phyloP scores from a whole-genome alignment of 2,888 invertebrate species.

The Limnephilus marmoratus region DNA sequence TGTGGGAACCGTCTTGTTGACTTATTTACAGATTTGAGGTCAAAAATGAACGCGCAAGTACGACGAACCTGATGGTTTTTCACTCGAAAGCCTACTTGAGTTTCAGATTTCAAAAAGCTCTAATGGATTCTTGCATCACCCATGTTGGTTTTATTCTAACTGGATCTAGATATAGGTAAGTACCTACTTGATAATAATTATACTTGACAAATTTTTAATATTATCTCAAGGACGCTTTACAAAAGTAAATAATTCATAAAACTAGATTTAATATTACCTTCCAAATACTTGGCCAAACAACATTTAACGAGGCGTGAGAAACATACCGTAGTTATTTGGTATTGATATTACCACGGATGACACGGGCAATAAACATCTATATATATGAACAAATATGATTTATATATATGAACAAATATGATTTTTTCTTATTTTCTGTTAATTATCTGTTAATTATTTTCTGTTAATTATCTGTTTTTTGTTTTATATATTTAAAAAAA shows the following conservation, averaged over 20 bases:
- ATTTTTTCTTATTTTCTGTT: too few relatives aligned
- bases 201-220: neutral
- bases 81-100: conserved; percentile 39
- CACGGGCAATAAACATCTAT: too few relatives aligned
- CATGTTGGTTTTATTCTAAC: neutral
- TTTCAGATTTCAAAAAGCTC: conserved; percentile 18
- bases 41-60: conserved; percentile 22
- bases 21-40: conserved; percentile 49
- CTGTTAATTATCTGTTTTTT: too few relatives aligned
- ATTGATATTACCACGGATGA: too few relatives aligned
- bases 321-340: neutral
- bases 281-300: neutral
- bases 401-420: too few relatives aligned
- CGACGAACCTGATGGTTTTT: conserved; percentile 32
- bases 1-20: conserved; percentile 47
- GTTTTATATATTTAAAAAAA: too few relatives aligned
- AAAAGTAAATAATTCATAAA: neutral
- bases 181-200: neutral
- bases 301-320: neutral
- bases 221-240: neutral
- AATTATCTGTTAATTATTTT: too few relatives aligned
- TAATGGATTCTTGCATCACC: conserved; percentile 9
- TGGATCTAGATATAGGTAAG: neutral
- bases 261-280: neutral
- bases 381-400: too few relatives aligned